Base-by-base conservation (phyloP, 2,113 vertebrate genomes). In the Potamarius usumacintae region DNA sequence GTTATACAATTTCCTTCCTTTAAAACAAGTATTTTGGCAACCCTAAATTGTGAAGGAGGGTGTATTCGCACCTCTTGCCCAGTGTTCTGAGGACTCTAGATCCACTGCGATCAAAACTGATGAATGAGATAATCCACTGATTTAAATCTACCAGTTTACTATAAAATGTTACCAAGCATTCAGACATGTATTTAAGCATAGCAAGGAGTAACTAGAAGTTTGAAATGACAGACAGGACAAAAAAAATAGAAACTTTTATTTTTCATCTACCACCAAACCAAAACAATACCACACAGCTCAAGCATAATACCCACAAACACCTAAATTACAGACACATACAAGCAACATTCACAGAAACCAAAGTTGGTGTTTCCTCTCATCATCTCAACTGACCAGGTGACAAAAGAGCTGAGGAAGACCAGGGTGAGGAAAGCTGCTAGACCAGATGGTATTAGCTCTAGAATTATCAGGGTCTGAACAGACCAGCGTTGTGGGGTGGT, bases 1-100 rank as follows among this genome's bases (percentile, higher is more conserved):
- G 15, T 72, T 72, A 2, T 72, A 42, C 0, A 1, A 42, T 72
- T 72, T 72, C 65, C 27, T 72, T 72, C 27, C 27, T 18, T 42
- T n/a, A 72, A n/a, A 72, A 72, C 67, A 71, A 71, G 12, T 30
- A 71, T 72, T 42, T 72, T 71, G 9, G 30, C 69, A 72, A 72
- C 17, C 65, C 15, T 18, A 42, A 42, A 72, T 42, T 30, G 69
- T 30, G 69, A 72, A 69, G 65, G 65, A 27, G 25, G 5, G 1
- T 7, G 30, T 34, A 34, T 18, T 14, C 27, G 14, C 67, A 71
- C 67, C 15, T 71, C 27, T 34, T 72, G 30, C 7, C 8, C 17
- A 42, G 14, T 42, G 15, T 27, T 69, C 65, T 20, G 14, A 27
- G n/a, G 11, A 30, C 9, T 69, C 65, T n/a, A 30, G 65, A 27